phyloP scores from a whole-genome alignment of 2,888 invertebrate genomes.

The Mythimna albipuncta region DNA sequence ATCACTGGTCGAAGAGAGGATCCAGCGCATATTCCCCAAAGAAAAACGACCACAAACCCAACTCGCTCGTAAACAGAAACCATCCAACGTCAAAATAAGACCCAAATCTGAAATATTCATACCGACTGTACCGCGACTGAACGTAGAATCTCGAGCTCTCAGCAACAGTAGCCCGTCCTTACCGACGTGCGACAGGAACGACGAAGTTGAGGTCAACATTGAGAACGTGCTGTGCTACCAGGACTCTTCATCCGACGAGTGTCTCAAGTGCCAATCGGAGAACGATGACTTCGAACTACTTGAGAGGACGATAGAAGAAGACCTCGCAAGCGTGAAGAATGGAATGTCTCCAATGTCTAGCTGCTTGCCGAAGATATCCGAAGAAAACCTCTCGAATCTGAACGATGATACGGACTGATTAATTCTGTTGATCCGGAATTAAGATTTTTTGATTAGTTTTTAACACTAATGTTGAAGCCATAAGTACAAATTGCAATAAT shows the following conservation, averaged over 20 bases:
- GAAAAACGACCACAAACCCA: conserved; percentile 73
- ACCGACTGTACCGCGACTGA: conserved; percentile 70
- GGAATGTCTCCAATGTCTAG: conserved; percentile 67
- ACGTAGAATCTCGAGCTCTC: conserved; percentile 72
- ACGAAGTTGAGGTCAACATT: conserved; percentile 84
- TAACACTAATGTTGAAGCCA: conserved; percentile 59
- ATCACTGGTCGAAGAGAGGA: conserved; percentile 83
- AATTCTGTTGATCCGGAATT: conserved; percentile 65
- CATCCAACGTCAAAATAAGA: conserved; percentile 59
- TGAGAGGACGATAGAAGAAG: conserved; percentile 83
- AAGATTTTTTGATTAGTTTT: conserved; percentile 50
- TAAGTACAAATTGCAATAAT: conserved; percentile 66
- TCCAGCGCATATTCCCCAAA: conserved; percentile 81
- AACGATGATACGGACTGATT: conserved; percentile 77
- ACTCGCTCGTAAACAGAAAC: conserved; percentile 53
- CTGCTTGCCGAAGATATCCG: conserved; percentile 84
- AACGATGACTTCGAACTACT: conserved; percentile 83
- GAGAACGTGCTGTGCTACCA: conserved; percentile 85
- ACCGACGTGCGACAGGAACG: conserved; percentile 67
- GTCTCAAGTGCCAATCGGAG: conserved; percentile 78
- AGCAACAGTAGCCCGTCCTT: conserved; percentile 85
- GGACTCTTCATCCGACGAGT: conserved; percentile 87
- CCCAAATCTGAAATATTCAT: conserved; percentile 78
- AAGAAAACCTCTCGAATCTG: conserved; percentile 81
- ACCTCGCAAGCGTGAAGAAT: conserved; percentile 71